phyloP scores from a whole-genome alignment of 2,113 vertebrate species.

The Podarcis muralis region DNA sequence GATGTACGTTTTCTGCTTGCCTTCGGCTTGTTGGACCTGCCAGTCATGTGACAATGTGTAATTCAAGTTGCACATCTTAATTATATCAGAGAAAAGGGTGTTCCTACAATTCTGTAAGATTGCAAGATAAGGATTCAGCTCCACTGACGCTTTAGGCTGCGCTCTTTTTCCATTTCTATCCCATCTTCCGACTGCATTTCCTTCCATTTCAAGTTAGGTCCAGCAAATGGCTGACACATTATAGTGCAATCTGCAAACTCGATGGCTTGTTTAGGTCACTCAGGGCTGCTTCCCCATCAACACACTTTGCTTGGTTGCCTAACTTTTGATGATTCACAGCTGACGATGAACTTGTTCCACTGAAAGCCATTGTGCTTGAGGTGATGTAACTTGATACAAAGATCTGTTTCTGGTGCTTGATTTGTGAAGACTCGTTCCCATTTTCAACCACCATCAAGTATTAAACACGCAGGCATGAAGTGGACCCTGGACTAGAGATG shows the following conservation, averaged over 20 bases:
- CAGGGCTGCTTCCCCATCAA: not conserved
- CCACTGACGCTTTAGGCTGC: not conserved
- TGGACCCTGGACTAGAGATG: constrained; percentile 46
- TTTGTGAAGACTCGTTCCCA: not conserved
- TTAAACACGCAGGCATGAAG: constrained; percentile 45
- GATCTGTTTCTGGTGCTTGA: too few species aligned
- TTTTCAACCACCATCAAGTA: too few species aligned
- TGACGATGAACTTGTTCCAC: not conserved
- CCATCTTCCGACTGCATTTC: constrained; percentile 21
- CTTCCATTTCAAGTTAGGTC: constrained; percentile 16
- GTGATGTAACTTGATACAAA: not conserved
- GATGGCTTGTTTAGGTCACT: constrained; percentile 42
- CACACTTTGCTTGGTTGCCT: not conserved
- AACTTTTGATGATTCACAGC: not conserved
- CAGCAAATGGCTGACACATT: constrained; percentile 42
- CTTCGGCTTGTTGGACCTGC: constrained; percentile 42
- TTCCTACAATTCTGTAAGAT: not conserved
- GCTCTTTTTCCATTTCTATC: constrained; percentile 28
- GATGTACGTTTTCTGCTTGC: constrained; percentile 37
- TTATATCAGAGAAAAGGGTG: constrained; percentile 1
- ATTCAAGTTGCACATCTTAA: constrained; percentile 14
- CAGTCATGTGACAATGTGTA: constrained; percentile 22
- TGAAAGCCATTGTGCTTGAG: not conserved
- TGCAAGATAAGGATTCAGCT: constrained; percentile 33
- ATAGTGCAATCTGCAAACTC: constrained; percentile 25